phyloP scores from a whole-genome alignment of 2,113 vertebrate genomes.

The Seriola quinqueradiata region DNA sequence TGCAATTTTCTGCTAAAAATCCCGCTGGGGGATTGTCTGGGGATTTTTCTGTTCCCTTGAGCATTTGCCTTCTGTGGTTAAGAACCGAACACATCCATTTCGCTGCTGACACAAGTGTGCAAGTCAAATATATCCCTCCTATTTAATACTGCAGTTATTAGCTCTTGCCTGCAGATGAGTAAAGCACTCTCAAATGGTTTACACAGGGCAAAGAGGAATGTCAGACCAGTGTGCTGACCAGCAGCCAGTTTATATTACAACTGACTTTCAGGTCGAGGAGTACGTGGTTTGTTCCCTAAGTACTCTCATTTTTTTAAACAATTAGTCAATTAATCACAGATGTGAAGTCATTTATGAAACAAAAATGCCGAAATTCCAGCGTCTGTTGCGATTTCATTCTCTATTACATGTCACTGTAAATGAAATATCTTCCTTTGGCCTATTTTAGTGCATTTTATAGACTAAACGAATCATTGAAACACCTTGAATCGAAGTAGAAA shows the following conservation, averaged over 20 bases:
- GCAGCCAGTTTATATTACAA: slow-evolving; percentile 1
- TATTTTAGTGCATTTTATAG: too few relatives aligned
- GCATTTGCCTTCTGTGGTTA: slow-evolving; percentile 2
- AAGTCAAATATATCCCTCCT: slow-evolving; percentile 25
- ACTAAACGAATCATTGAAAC: too few relatives aligned
- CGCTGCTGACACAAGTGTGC: background rate
- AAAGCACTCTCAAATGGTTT: slow-evolving; percentile 9
- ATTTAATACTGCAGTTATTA: slow-evolving; percentile 22
- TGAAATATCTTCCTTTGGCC: background rate
- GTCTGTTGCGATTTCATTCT: too few relatives aligned
- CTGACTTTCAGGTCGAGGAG: background rate
- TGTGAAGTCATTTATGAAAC: too few relatives aligned
- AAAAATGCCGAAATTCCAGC: background rate
- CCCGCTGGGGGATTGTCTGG: background rate
- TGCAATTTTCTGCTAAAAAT: slow-evolving; percentile 7
- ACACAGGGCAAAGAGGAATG: slow-evolving; percentile 59
- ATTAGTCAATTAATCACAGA: too few relatives aligned
- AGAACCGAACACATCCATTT: background rate
- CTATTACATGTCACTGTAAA: background rate
- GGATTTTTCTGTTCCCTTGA: background rate
- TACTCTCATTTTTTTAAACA: too few relatives aligned
- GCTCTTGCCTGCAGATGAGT: slow-evolving; percentile 4
- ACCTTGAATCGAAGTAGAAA: too few relatives aligned
- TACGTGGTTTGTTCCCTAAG: too few relatives aligned
- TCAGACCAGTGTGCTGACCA: slow-evolving; percentile 30